Conservation (phyloP, 2,888 invertebrate genomes). For the Luperina testacea region DNA sequence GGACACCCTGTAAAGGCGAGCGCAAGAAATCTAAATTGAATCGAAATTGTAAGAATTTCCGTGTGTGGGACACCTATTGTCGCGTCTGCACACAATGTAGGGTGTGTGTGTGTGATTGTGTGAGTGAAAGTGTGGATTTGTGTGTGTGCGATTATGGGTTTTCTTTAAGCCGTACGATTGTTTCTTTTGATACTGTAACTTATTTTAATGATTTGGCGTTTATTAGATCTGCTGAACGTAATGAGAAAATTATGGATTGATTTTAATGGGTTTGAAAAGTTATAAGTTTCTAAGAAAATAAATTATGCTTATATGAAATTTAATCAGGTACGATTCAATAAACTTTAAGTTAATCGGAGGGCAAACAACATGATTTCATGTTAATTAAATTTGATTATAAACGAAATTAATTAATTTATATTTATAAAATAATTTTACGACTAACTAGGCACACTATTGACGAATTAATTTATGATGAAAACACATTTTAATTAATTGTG, state of each 20-base stretch:
- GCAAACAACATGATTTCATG: not conserved
- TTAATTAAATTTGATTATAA: no score
- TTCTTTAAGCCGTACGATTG: conserved; percentile 53
- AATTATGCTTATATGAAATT: no score
- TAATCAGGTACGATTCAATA: not conserved
- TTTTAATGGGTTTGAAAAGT: not conserved
- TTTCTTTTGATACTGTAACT: conserved; percentile 49
- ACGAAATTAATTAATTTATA: no score
- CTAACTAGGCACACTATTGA: not conserved
- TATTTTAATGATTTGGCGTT: conserved; percentile 32
- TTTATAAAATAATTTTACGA: not conserved
- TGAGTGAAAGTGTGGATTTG: not conserved
- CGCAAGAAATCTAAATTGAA: conserved; percentile 79
- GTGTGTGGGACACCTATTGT: conserved; percentile 68
- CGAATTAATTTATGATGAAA: no score
- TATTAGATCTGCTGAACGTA: conserved; percentile 22
- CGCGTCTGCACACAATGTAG: conserved; percentile 4
- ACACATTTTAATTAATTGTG: no score
- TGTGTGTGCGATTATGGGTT: conserved; percentile 48
- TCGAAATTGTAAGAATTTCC: conserved; percentile 77
- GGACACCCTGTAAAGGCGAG: conserved; percentile 70
- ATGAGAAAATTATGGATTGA: not conserved
- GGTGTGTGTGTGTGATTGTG: conserved; percentile 4
- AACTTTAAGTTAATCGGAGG: not conserved
- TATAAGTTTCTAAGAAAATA: not conserved